phyloP scores from a whole-genome alignment of 2,888 invertebrate species.

The Spodoptera exigua region DNA sequence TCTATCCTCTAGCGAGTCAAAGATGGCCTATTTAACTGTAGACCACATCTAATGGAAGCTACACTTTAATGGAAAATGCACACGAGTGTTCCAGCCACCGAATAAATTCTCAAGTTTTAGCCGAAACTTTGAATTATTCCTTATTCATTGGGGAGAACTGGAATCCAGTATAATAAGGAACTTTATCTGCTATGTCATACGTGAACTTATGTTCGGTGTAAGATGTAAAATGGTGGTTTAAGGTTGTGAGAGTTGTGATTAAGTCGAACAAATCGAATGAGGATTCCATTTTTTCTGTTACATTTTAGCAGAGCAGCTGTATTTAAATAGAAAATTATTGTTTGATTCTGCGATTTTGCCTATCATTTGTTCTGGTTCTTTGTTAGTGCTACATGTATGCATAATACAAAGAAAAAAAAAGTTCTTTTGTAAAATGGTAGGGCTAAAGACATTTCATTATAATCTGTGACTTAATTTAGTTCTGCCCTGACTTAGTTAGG shows the following conservation, averaged over 20 bases:
- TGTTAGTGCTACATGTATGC: too few relatives aligned
- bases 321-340: too few relatives aligned
- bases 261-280: not conserved
- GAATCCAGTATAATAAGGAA: conserved; percentile 22
- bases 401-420: too few relatives aligned
- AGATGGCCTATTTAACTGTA: conserved; percentile 17
- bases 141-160: conserved; percentile 8
- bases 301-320: not conserved
- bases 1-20: conserved; percentile 5
- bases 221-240: not conserved
- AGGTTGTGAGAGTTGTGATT: not conserved
- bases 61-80: conserved; percentile 36
- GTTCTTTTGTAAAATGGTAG: too few relatives aligned
- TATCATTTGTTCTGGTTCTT: too few relatives aligned
- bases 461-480: too few relatives aligned
- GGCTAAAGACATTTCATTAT: too few relatives aligned
- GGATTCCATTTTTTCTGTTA: not conserved
- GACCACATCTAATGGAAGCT: conserved; percentile 12
- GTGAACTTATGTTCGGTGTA: conserved; percentile 21
- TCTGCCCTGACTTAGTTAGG: too few relatives aligned
- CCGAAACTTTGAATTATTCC: conserved; percentile 18
- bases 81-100: conserved; percentile 9
- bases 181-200: conserved; percentile 37
- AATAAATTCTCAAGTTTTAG: conserved; percentile 31
- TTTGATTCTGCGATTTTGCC: too few relatives aligned